These are phyloP conservation scores for Haliclona indistincta DNA, from an alignment of 37 sponge, comb jelly and placozoan genomes.

Conservation along the genomic window DNA sequence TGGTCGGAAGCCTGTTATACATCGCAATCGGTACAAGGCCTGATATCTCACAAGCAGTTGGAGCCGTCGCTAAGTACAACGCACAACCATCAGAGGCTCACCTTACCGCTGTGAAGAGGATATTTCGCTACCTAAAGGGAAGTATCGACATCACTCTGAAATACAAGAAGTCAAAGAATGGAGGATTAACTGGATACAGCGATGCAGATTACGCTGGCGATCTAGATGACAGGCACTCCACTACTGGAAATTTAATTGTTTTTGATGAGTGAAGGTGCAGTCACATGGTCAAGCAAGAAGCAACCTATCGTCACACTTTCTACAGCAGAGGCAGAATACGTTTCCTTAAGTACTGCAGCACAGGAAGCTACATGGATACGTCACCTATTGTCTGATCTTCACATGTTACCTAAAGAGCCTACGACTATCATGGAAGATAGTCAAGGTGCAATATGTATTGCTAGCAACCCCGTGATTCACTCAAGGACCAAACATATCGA, in stretches of 20 bases:
- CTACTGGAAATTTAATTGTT: constrained; percentile 66
- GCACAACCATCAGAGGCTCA: constrained; percentile 6
- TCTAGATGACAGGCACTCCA: constrained; percentile 49
- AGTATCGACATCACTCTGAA: constrained; percentile 3
- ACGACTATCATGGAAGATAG: constrained; percentile 15
- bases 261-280: constrained; percentile 34
- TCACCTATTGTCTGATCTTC: constrained; percentile 8
- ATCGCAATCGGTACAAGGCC: constrained; percentile 2
- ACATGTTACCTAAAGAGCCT: neutral
- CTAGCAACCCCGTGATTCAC: constrained; percentile 19
- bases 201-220: constrained; percentile 65
- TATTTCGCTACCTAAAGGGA: constrained; percentile 14
- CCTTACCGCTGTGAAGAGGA: constrained; percentile 12
- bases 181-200: constrained; percentile 32
- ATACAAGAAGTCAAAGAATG: constrained; percentile 15
- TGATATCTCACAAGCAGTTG: constrained; percentile 18
- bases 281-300: constrained; percentile 44
- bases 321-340: constrained; percentile 7
- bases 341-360: constrained; percentile 21
- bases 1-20: constrained; percentile 46
- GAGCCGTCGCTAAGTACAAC: constrained; percentile 13
- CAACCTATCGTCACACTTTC: constrained; percentile 22
- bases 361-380: constrained; percentile 27
- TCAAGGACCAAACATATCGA: constrained; percentile 32
- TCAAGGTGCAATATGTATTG: constrained; percentile 1